phyloP scores from a whole-genome alignment of 2,797 vertebrate species.

The Lithobates pipiens region DNA sequence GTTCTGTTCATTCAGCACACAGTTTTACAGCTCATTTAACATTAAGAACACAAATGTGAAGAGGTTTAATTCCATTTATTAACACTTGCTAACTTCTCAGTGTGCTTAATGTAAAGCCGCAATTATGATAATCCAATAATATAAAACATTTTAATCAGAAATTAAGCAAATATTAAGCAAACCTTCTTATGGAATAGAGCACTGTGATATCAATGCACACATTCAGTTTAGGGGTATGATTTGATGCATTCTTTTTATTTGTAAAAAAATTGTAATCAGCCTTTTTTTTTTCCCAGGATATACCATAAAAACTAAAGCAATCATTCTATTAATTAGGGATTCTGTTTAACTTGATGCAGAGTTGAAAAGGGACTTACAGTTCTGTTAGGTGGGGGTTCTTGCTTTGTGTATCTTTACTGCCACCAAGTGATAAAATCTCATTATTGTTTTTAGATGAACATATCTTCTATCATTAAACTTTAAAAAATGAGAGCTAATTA shows the following conservation, averaged over 20 bases:
- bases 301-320: conserved; percentile 73
- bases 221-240: conserved; percentile 64
- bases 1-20: background rate
- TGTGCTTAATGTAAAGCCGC: conserved; percentile 16
- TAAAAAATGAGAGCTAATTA: no score
- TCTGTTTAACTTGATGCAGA: conserved; percentile 67
- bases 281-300: conserved; percentile 71
- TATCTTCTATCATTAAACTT: no score
- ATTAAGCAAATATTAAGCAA: conserved; percentile 4
- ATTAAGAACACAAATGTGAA: background rate
- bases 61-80: conserved; percentile 28
- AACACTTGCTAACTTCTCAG: conserved; percentile 1
- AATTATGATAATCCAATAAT: conserved; percentile 1
- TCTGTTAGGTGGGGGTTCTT: background rate
- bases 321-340: conserved; percentile 73
- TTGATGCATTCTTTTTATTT: conserved; percentile 66
- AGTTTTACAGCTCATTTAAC: background rate
- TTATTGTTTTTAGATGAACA: conserved; percentile 10
- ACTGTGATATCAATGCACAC: conserved; percentile 59
- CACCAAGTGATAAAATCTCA: conserved; percentile 83
- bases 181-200: background rate
- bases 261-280: conserved; percentile 70
- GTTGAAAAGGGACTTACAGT: conserved; percentile 47
- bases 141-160: background rate
- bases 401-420: conserved; percentile 85